Percentiles rank a stretch among this genome's conserved stretches.
Evolutionary conservation across 2,113 vertebrate species (phyloP).

Genomic region (Sinocyclocheilus anshuiensis): DNA sequence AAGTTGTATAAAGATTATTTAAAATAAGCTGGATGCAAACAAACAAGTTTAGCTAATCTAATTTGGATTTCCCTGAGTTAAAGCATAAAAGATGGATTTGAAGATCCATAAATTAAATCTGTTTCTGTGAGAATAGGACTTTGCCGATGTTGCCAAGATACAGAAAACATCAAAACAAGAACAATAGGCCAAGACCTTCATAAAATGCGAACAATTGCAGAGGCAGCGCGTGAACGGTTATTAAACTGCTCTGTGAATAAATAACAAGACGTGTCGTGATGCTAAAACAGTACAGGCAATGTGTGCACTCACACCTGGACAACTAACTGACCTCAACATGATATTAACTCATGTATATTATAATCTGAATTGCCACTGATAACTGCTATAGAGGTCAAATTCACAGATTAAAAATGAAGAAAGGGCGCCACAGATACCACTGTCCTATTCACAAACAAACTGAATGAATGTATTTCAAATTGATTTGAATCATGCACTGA

Average conservation of each 20-base stretch:
- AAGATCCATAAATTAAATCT: not conserved
- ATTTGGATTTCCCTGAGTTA: not conserved
- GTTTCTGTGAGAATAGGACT: not conserved
- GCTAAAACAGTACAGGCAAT: not conserved
- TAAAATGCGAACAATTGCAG: slow-evolving; percentile 8
- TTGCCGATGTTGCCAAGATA: slow-evolving; percentile 12
- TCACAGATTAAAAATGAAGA: not conserved
- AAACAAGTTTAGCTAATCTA: not conserved
- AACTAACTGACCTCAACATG: not conserved
- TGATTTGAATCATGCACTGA: not conserved
- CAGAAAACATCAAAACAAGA: not conserved
- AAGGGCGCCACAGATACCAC: not conserved
- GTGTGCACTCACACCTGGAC: not conserved
- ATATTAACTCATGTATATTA: not conserved
- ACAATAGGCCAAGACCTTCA: slow-evolving; percentile 16
- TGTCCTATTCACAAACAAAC: not conserved
- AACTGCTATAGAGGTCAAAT: not conserved
- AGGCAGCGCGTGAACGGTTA: not conserved
- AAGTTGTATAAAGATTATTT: not conserved
- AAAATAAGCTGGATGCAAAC: not conserved
- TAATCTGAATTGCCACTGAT: not conserved
- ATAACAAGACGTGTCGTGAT: not conserved
- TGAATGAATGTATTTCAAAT: not conserved
- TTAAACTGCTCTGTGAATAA: slow-evolving; percentile 13
- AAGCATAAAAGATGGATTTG: not conserved